Conservation (phyloP, 2,113 vertebrate genomes). For the Barnardius zonarius region DNA sequence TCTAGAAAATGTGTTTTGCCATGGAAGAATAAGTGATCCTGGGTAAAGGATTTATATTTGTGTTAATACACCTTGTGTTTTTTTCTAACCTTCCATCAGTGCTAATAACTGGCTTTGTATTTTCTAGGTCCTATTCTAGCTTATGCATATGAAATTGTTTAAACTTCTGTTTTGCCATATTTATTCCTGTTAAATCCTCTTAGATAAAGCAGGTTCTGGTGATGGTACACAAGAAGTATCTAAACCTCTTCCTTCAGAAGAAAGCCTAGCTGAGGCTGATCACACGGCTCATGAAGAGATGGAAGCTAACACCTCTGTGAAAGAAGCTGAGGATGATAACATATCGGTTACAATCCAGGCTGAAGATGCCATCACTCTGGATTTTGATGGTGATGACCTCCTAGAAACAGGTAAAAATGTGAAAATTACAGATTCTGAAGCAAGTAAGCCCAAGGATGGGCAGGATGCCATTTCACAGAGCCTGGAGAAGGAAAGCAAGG, state of each 20-base stretch:
- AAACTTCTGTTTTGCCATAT: slow-evolving; percentile 99
- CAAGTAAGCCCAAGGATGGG: slow-evolving; percentile 91
- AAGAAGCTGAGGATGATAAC: slow-evolving; percentile 98
- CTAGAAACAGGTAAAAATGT: slow-evolving; percentile 99
- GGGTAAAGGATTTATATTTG: slow-evolving; percentile 90
- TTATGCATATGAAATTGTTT: slow-evolving; percentile 93
- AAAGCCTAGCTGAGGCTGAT: slow-evolving; percentile 86
- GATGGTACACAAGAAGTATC: slow-evolving; percentile 99
- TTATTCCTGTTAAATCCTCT: slow-evolving; percentile 99
- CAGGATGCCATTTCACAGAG: slow-evolving; percentile 87
- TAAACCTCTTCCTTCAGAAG: slow-evolving; percentile 95
- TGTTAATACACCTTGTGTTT: slow-evolving; percentile 92
- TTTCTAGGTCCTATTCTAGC: slow-evolving; percentile 93
- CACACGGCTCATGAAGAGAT: slow-evolving; percentile 85
- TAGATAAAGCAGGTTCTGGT: slow-evolving; percentile 99
- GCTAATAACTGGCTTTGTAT: slow-evolving; percentile 98
- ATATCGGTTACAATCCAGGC: slow-evolving; percentile 99
- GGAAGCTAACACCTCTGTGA: slow-evolving; percentile 86
- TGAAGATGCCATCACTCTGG: slow-evolving; percentile 99
- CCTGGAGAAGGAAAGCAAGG: slow-evolving; percentile 89
- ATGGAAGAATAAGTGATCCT: slow-evolving; percentile 82
- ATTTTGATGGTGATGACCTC: slow-evolving; percentile 99
- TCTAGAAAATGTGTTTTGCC: slow-evolving; percentile 76
- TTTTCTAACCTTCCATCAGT: slow-evolving; percentile 89
- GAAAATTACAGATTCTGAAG: slow-evolving; percentile 99